Base-by-base conservation (phyloP, 2,797 vertebrate species). In the Pipistrellus pygmaeus region DNA sequence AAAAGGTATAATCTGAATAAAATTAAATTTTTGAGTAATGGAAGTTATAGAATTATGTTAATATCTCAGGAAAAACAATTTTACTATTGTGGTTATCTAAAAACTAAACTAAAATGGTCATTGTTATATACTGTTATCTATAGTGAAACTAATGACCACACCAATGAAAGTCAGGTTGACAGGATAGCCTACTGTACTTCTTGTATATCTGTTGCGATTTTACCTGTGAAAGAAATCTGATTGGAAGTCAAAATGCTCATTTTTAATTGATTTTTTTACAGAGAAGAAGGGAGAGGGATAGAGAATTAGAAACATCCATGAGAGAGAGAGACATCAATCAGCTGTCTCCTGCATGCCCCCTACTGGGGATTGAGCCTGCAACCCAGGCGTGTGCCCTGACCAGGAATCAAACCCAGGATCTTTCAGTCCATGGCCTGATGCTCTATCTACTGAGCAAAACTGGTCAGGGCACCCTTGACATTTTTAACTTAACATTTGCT, bases 21-120 rank as follows among this genome's bases (percentile, higher is more conserved):
- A 86, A 66, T 76, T 68, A 44, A 85, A n/a, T 44, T 55, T 90
- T 93, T 93, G 35, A 90, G 35, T 84, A 88, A 68, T 93, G 38
- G 89, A 83, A 78, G 17, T 82, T 82, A 83, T 75, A 88, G 92
- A 88, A 80, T 76, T 72, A 84, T 69, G 3, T 85, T 60, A 48
- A 62, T 21, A 44, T 94, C 21, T 81, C 13, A 62, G 27, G 38
- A 86, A 83, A 88, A 93, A 41, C n/a, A 73, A 23, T 88, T 96
- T 89, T 78, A 48, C n/a, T 94, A 35, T 73, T 89, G 90, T 78
- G 11, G 41, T 68, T 76, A 85, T 41, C n/a, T 80, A 85, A 88
- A 94, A 93, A 57, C 38, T 68, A 90, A 94, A 76, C 25, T 72
- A 48, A 80, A 87, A 83, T 35, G 62, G 18, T 88, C 35, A 62